These are phyloP conservation scores for Tringa solitaria DNA, from an alignment of 2,113 vertebrate species.

Conservation along the genomic window DNA sequence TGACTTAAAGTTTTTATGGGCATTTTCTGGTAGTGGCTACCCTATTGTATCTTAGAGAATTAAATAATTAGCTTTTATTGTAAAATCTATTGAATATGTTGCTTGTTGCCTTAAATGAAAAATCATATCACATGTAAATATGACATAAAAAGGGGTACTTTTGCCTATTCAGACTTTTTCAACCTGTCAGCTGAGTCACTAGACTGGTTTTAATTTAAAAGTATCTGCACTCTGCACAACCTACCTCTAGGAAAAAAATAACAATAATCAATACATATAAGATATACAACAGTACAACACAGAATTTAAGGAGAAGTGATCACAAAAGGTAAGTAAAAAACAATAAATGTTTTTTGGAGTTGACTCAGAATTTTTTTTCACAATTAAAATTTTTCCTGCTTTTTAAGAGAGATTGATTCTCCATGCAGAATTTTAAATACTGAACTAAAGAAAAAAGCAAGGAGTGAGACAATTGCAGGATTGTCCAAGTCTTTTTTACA, in stretches of 20 bases:
- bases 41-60: not conserved
- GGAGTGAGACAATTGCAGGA: not conserved
- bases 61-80: not conserved
- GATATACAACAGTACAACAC: not conserved
- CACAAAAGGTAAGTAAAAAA: not conserved
- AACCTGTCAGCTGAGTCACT: not conserved
- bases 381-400: not conserved
- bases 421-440: not conserved
- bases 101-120: not conserved
- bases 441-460: not conserved
- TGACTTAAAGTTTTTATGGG: not conserved
- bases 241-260: not conserved
- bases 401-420: not conserved
- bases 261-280: not conserved
- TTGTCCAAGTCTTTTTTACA: not conserved
- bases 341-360: not conserved
- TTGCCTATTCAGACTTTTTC: not conserved
- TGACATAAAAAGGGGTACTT: not conserved
- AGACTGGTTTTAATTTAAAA: not conserved
- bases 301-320: not conserved
- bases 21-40: not conserved
- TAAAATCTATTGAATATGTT: not conserved
- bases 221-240: not conserved
- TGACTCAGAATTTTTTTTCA: not conserved
- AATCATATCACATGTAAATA: not conserved